A percentile compares a stretch with the other conserved stretches of the same genome.
These are phyloP conservation scores for Oxystoma pomonae DNA, from an alignment of 2,888 invertebrate species.

Conservation along the genomic window DNA sequence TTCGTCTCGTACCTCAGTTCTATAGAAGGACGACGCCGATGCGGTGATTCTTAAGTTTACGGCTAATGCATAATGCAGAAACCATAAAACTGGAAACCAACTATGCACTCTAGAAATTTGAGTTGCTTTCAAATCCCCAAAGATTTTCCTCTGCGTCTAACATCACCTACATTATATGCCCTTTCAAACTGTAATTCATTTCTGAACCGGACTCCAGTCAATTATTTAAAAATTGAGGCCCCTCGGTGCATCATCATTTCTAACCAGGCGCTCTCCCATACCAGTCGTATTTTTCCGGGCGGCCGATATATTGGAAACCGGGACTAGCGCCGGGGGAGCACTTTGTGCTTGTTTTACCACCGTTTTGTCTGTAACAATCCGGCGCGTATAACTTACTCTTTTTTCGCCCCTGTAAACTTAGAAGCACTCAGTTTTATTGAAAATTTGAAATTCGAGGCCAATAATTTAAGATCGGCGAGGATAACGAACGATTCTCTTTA, in stretches of 20 bases:
- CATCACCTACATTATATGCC: slow-evolving; percentile 35
- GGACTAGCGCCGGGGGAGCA: slow-evolving; percentile 43
- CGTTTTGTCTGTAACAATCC: slow-evolving; percentile 51
- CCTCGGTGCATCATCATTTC: slow-evolving; percentile 47
- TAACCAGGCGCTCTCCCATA: slow-evolving; percentile 40
- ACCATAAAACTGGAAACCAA: not conserved
- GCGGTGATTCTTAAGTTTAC: too few species aligned
- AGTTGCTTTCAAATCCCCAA: not conserved
- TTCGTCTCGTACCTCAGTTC: too few species aligned
- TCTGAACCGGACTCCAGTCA: slow-evolving; percentile 50
- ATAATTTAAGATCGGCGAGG: not conserved
- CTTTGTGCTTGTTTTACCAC: slow-evolving; percentile 49
- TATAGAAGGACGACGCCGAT: too few species aligned
- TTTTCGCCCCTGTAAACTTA: slow-evolving; percentile 28
- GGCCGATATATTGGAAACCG: slow-evolving; percentile 29
- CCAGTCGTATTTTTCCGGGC: slow-evolving; percentile 45
- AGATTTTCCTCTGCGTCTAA: slow-evolving; percentile 32
- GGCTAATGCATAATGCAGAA: not conserved
- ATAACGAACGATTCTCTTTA: not conserved
- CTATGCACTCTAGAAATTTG: not conserved
- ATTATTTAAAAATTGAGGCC: slow-evolving; percentile 52
- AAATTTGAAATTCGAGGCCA: slow-evolving; percentile 43
- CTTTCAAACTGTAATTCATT: slow-evolving; percentile 47
- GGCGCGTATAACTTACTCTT: slow-evolving; percentile 32
- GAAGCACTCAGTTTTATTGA: slow-evolving; percentile 42